phyloP scores from a whole-genome alignment of 2,797 vertebrate species.

The Crocodylus rhombifer region DNA sequence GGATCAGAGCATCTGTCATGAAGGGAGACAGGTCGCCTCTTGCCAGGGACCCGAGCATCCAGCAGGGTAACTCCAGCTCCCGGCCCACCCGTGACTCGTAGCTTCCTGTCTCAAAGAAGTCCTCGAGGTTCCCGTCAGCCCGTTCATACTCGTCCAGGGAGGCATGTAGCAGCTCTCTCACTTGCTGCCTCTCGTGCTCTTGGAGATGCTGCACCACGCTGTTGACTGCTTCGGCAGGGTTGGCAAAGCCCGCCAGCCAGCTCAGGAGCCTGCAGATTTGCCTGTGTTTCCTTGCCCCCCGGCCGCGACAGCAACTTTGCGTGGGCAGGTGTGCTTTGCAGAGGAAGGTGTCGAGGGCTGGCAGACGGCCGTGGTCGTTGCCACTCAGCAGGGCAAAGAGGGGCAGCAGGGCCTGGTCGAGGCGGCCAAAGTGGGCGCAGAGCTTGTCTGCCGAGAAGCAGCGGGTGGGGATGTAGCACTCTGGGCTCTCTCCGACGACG shows the following conservation, averaged over 20 bases:
- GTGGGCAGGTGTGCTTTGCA: constrained; percentile 61
- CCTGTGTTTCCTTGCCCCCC: constrained; percentile 59
- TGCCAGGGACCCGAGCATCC: constrained; percentile 80
- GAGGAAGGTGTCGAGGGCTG: constrained; percentile 82
- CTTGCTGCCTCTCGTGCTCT: constrained; percentile 62
- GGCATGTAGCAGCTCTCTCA: constrained; percentile 80
- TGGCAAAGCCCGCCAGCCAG: constrained; percentile 88
- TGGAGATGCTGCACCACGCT: constrained; percentile 82
- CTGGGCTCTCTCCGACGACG: constrained; percentile 52
- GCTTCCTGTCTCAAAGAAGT: constrained; percentile 82
- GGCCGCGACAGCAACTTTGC: constrained; percentile 12
- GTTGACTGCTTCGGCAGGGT: constrained; percentile 83
- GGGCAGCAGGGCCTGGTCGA: constrained; percentile 86
- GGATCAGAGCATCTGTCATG: constrained; percentile 85
- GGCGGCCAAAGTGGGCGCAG: constrained; percentile 86
- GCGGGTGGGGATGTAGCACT: constrained; percentile 85
- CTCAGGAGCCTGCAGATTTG: constrained; percentile 86
- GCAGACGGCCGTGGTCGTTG: constrained; percentile 88
- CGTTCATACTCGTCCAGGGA: constrained; percentile 89
- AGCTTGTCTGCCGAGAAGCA: constrained; percentile 83
- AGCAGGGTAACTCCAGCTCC: constrained; percentile 79
- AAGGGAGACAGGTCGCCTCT: constrained; percentile 85
- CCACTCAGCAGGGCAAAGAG: constrained; percentile 91
- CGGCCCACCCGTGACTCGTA: constrained; percentile 56
- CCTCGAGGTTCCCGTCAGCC: constrained; percentile 81